Percentiles rank a stretch among this genome's conserved stretches.
These are phyloP conservation scores for Neelides sp. DNA, from an alignment of 1,140 invertebrate species.

Conservation along the genomic window DNA sequence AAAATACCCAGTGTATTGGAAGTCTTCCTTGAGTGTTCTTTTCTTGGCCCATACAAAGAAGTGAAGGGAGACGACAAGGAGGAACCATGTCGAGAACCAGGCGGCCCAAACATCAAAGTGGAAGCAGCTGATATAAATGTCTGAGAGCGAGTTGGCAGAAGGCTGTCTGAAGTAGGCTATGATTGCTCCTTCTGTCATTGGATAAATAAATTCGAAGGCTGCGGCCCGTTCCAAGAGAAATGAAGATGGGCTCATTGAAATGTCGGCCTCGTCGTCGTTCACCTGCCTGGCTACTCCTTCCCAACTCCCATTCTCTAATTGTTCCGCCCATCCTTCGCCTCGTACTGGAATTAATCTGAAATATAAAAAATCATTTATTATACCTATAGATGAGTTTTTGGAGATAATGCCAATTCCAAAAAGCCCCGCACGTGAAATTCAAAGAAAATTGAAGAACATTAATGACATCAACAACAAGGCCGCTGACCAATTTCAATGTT, in stretches of 20 bases:
- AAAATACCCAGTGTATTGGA: conserved; percentile 4
- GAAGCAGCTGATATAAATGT: conserved; percentile 16
- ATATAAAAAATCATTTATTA: neutral
- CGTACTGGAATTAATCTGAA: conserved; percentile 4
- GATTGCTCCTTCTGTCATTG: neutral
- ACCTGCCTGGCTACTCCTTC: conserved; percentile 12
- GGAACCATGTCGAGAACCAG: conserved; percentile 5
- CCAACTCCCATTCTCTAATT: conserved; percentile 9
- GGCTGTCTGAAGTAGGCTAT: conserved; percentile 38
- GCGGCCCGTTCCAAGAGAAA: neutral
- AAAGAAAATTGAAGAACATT: conserved; percentile 1
- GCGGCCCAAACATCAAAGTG: conserved; percentile 9
- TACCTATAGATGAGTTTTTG: neutral
- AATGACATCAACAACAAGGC: neutral
- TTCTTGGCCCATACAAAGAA: neutral
- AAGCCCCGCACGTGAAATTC: conserved; percentile 9
- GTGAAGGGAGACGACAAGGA: conserved; percentile 1
- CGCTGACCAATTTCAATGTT: neutral
- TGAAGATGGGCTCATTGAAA: neutral
- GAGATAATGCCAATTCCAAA: neutral
- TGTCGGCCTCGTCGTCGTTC: conserved; percentile 4
- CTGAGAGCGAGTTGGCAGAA: conserved; percentile 40
- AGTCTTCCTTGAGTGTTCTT: conserved; percentile 1
- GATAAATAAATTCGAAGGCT: conserved; percentile 3
- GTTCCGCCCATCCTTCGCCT: conserved; percentile 14